Base-by-base conservation (phyloP, 2,888 invertebrate genomes). In the Macrosoma leucophasiata region DNA sequence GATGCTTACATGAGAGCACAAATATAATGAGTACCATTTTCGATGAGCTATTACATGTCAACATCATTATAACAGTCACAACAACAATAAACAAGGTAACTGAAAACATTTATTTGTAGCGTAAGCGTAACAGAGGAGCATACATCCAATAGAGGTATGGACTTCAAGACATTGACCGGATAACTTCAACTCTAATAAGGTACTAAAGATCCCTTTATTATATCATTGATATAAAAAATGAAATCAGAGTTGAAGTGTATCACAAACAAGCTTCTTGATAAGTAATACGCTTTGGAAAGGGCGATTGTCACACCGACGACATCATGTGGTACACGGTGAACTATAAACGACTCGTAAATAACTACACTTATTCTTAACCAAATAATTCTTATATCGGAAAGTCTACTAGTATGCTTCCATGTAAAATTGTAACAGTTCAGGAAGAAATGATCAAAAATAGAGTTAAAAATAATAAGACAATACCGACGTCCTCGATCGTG, bases 231-330 rank as follows among this genome's bases (percentile, higher is more conserved):
- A 20, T 17, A 36, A 27, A 35, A 27, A 31, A 32, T 40, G 34
- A 33, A 43, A 43, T 47, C 46, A 30, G 48, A 62, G 64, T 62
- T 67, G 63, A 65, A 68, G 62, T 62, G 61, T 45, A 41, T 41
- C 46, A 64, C 63, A 66, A 50, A 40, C 48, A 63, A 69, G 67
- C 69, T 71, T 50, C 55, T 62, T 62, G 43, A 48, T 52, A 57
- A n/a, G n/a, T n/a, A 65, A 62, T 64, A 75, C 74, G 73, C 63
- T 71, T 77, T 77, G 71, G 77, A 52, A 62, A 52, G 77, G 79
- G 78, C 79, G 78, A 73, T 75, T 63, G 77, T 76, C 68, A 78
- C 77, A 69, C 60, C 59, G 75, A 74, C 75, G 76, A 74, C 68
- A 48, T 38, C 36, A 46, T 52, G 50, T 52, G 45, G 41, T 43